Evolutionary conservation across 53 echinoderm and acorn worm genomes (phyloP).

Genomic region (Echinometra lucunter): DNA sequence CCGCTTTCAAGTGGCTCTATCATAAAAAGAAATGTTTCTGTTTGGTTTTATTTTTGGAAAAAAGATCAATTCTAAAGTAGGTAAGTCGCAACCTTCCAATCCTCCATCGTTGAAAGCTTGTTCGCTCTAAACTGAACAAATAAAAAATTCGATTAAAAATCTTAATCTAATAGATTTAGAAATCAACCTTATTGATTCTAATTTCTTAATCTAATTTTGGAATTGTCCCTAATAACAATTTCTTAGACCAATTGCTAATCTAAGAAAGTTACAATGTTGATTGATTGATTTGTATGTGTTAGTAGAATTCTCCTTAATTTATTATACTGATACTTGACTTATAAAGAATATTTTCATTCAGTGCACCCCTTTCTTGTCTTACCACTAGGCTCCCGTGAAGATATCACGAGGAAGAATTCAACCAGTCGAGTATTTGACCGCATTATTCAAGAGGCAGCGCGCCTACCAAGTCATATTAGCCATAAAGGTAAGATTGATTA

Average conservation of each 20-base stretch:
- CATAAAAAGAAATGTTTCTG: no score
- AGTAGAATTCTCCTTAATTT: neutral
- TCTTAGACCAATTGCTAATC: no score
- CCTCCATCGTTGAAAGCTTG: neutral
- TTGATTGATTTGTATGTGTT: neutral
- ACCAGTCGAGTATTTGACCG: conserved; percentile 62
- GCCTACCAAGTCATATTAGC: conserved; percentile 44
- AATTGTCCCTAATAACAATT: no score
- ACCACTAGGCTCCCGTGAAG: conserved; percentile 27
- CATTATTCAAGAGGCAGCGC: conserved; percentile 53
- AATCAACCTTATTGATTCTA: no score
- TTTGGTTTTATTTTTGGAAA: neutral
- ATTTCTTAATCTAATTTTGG: no score
- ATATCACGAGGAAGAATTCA: conserved; percentile 60
- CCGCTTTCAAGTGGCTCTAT: neutral
- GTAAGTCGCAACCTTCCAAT: neutral
- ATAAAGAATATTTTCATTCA: neutral
- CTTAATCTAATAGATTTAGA: no score
- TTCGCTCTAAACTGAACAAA: no score
- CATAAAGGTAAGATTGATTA: conserved; percentile 61
- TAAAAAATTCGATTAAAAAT: no score
- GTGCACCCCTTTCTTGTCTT: neutral
- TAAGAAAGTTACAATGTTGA: no score
- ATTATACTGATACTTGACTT: neutral
- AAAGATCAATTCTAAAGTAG: neutral